A percentile compares a stretch with the other conserved stretches of the same genome.
These are phyloP conservation scores for Zoanthus sociatus DNA, from an alignment of 92 coral and sea anemone genomes.

Conservation along the genomic window DNA sequence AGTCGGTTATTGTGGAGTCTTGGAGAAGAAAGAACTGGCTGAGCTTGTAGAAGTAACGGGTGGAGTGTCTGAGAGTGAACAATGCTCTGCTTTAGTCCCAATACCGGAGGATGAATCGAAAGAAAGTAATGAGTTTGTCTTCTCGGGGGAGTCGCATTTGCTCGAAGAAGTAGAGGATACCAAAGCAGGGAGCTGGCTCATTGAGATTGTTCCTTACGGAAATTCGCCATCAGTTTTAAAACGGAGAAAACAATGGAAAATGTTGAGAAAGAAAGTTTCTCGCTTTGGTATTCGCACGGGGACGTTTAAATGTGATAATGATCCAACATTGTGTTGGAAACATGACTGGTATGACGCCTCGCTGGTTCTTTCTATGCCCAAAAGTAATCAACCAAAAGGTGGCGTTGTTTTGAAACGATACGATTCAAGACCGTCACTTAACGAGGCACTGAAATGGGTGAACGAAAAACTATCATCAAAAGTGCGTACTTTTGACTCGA, in stretches of 20 bases:
- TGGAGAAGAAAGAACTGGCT: conserved; percentile 94
- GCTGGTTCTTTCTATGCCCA: conserved; percentile 86
- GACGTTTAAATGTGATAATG: conserved; percentile 87
- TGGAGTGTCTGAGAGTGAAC: conserved; percentile 82
- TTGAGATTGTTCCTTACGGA: conserved; percentile 85
- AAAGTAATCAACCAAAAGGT: conserved; percentile 95
- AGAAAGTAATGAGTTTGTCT: conserved; percentile 69
- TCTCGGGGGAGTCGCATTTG: conserved; percentile 94
- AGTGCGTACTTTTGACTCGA: conserved; percentile 58
- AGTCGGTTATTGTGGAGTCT: conserved; percentile 90
- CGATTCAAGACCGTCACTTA: conserved; percentile 78
- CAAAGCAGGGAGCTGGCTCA: conserved; percentile 97
- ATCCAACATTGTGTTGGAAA: conserved; percentile 83
- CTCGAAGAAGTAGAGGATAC: conserved; percentile 99
- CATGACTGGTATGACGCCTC: conserved; percentile 82
- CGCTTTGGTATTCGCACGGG: conserved; percentile 97
- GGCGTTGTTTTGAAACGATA: conserved; percentile 91
- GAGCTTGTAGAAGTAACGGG: conserved; percentile 96
- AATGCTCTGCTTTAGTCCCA: conserved; percentile 65
- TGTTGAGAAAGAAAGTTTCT: conserved; percentile 74
- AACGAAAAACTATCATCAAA: conserved; percentile 80
- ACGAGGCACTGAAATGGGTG: conserved; percentile 84
- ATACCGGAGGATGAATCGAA: conserved; percentile 63
- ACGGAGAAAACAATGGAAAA: conserved; percentile 82
- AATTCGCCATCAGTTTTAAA: conserved; percentile 55